phyloP scores from a whole-genome alignment of 2,888 invertebrate species.

The Aporophyla nigra region DNA sequence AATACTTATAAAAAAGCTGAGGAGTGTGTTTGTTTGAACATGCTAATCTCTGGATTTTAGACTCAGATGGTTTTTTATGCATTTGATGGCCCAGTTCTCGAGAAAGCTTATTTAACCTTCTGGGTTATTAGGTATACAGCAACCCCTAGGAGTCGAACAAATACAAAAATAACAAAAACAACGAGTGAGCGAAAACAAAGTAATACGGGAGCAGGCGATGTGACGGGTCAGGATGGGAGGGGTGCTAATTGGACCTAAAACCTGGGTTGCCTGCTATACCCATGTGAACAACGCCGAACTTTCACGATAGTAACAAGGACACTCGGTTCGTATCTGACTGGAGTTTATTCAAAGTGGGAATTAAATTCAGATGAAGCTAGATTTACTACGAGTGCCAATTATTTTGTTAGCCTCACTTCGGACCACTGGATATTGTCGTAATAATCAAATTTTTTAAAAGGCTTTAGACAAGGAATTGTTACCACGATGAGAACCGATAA shows the following conservation, averaged over 20 bases:
- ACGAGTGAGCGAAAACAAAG: too few relatives aligned
- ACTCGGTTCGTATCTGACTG: conserved; percentile 2
- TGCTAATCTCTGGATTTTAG: too few relatives aligned
- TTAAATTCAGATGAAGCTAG: conserved; percentile 26
- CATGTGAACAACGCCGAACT: conserved; percentile 19
- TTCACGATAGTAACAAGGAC: conserved; percentile 4
- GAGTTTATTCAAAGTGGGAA: conserved; percentile 21
- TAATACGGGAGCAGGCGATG: too few relatives aligned
- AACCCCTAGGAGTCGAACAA: too few relatives aligned
- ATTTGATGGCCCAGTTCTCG: too few relatives aligned
- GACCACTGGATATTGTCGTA: background rate
- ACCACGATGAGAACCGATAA: background rate
- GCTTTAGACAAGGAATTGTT: background rate
- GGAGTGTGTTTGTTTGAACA: too few relatives aligned
- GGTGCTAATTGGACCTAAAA: background rate
- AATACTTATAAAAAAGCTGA: too few relatives aligned
- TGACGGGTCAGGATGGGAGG: too few relatives aligned
- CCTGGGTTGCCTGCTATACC: background rate
- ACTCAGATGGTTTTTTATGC: too few relatives aligned
- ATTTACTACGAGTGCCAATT: conserved; percentile 23
- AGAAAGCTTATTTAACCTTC: too few relatives aligned
- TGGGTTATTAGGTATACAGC: too few relatives aligned
- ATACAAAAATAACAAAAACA: too few relatives aligned
- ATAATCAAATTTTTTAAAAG: background rate
- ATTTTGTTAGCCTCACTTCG: background rate